Percentiles rank a stretch among this genome's conserved stretches.
Conservation (phyloP, 2,113 vertebrate genomes). For the Forbesichthys papilliferus region DNA sequence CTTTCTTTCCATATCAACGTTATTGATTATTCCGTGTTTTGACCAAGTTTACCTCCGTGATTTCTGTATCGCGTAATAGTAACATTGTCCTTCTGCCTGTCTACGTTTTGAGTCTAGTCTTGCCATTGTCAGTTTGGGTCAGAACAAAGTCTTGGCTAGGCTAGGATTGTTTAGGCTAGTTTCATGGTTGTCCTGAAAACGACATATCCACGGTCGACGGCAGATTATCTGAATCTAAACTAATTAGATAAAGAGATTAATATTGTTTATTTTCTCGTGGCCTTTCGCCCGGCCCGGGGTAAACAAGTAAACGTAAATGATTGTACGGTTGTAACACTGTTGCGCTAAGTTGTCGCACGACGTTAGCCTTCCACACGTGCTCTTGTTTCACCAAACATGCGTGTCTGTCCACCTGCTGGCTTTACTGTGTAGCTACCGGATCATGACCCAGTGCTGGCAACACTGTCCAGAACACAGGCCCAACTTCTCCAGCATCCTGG, state of each 20-base stretch:
- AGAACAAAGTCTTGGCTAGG: not conserved
- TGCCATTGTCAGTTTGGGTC: too few relatives aligned
- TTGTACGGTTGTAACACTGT: not conserved
- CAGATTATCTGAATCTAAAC: not conserved
- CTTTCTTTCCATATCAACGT: too few relatives aligned
- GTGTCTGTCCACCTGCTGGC: slow-evolving; percentile 3
- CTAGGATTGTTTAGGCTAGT: not conserved
- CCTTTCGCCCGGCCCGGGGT: too few relatives aligned
- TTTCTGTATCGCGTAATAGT: too few relatives aligned
- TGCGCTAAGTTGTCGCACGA: not conserved
- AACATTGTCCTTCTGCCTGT: too few relatives aligned
- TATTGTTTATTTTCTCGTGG: too few relatives aligned
- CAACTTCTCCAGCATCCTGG: slow-evolving; percentile 87
- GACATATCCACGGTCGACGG: not conserved
- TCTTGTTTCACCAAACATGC: not conserved
- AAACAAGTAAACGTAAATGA: not conserved
- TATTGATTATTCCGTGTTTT: too few relatives aligned
- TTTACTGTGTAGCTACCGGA: slow-evolving; percentile 78
- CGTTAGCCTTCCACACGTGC: not conserved
- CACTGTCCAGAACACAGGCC: slow-evolving; percentile 89
- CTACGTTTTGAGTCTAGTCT: too few relatives aligned
- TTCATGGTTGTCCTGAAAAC: not conserved
- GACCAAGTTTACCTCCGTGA: too few relatives aligned
- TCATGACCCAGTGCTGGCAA: slow-evolving; percentile 95
- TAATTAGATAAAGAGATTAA: not conserved